Evolutionary conservation across 2,888 invertebrate species (phyloP).

Genomic region (Tridacna crocea): DNA sequence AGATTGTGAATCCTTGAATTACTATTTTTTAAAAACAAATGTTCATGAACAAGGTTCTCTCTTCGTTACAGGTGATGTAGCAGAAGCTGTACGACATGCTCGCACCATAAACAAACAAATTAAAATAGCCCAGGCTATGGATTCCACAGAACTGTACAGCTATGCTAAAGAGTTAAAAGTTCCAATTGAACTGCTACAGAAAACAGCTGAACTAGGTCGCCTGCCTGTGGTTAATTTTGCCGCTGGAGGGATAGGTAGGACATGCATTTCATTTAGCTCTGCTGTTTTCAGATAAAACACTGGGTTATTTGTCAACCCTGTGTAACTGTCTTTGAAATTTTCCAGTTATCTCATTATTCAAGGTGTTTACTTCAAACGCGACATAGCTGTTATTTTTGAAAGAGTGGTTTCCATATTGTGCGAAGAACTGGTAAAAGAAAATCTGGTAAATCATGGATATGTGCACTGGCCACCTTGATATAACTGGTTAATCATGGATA

Average conservation of each 20-base stretch:
- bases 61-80: constrained; percentile 75
- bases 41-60: neutral
- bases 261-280: neutral
- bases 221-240: constrained; percentile 83
- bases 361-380: too few relatives aligned
- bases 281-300: neutral
- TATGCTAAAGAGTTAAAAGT: constrained; percentile 80
- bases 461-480: too few relatives aligned
- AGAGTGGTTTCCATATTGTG: too few relatives aligned
- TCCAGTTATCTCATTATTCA: neutral
- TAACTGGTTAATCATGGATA: too few relatives aligned
- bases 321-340: too few relatives aligned
- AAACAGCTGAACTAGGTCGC: constrained; percentile 78
- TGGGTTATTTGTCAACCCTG: too few relatives aligned
- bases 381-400: too few relatives aligned
- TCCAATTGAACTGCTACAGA: constrained; percentile 75
- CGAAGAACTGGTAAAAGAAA: too few relatives aligned
- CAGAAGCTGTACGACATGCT: constrained; percentile 81
- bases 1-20: too few relatives aligned
- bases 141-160: constrained; percentile 75
- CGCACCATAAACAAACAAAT: constrained; percentile 78
- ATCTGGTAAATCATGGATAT: too few relatives aligned
- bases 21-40: too few relatives aligned
- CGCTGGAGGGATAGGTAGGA: constrained; percentile 80
- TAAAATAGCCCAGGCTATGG: constrained; percentile 72